Base-by-base conservation (phyloP, 2,888 invertebrate genomes). In the Cylloceria caligata region DNA sequence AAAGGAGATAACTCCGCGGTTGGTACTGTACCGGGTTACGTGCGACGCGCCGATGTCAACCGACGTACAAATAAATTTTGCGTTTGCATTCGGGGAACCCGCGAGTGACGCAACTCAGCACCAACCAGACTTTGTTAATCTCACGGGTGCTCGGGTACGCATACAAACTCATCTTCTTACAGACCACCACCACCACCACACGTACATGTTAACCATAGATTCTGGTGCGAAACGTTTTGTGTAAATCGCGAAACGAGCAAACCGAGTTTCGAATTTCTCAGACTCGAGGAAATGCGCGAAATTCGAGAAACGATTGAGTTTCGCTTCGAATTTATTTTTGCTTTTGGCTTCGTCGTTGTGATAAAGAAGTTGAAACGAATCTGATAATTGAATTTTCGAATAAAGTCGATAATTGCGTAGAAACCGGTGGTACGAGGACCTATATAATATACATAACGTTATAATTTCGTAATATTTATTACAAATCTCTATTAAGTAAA, bases 51-150 rank as follows among this genome's bases (percentile, higher is more conserved):
- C 27, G 64, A 75, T 71, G 78, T 71, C 60, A 67, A 55, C 67
- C 68, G 16, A 72, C 65, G 82, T 76, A 76, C 79, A 83, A 83
- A 83, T 83, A 83, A 79, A 83, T 79, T 83, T 83, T 83, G 72
- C 82, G 72, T 83, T 79, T 76, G 75, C 72, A 83, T 83, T 79
- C 76, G 79, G 72, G 76, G 79, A 79, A 76, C 47, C 67, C 71
- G 45, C 75, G 47, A 79, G 79, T 83, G 79, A 76, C 82, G 79
- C 76, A 79, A 83, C 79, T 79, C 79, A 72, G 72, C 76, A 83
- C 72, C 82, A 83, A 83, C 72, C 82, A 83, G 82, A 83, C 82
- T 83, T 83, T 76, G 82, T 83, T 83, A 83, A 83, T 83, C 82
- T 83, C 79, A 83, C 76, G 82, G 82, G 71, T 76, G 71, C 75